phyloP scores from a whole-genome alignment of 2,888 invertebrate species.

The Morpho deidamia region DNA sequence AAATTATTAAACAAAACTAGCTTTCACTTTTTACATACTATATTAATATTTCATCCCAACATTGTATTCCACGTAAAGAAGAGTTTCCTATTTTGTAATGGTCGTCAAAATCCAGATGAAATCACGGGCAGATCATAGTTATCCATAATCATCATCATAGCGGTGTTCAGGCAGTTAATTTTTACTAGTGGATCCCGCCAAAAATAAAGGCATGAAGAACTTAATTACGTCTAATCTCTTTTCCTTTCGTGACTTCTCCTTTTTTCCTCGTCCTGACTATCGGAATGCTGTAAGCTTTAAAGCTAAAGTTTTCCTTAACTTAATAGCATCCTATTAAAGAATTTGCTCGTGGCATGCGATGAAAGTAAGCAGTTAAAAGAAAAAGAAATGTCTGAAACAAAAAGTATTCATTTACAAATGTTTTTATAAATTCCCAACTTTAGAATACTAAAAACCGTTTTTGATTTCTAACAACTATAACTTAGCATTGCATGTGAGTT shows the following conservation, averaged over 20 bases:
- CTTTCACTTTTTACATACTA: too few relatives aligned
- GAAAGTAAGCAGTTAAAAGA: background rate
- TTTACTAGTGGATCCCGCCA: background rate
- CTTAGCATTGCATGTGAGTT: slow-evolving; percentile 10
- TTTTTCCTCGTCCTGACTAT: background rate
- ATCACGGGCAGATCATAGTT: too few relatives aligned
- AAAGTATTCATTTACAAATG: too few relatives aligned
- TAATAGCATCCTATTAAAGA: background rate
- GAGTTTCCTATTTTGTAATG: too few relatives aligned
- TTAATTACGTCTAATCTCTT: background rate
- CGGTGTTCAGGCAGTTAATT: background rate
- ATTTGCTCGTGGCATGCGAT: background rate
- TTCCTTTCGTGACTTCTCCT: background rate
- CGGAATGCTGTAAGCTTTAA: background rate
- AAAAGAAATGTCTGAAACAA: background rate
- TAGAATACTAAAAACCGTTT: too few relatives aligned
- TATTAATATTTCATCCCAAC: too few relatives aligned
- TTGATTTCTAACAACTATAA: background rate
- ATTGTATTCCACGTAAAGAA: too few relatives aligned
- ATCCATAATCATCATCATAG: too few relatives aligned
- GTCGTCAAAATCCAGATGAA: too few relatives aligned
- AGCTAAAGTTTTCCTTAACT: background rate
- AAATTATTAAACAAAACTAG: too few relatives aligned
- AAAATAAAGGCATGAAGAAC: background rate
- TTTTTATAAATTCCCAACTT: too few relatives aligned